Evolutionary conservation across 64 coral and sea anemone species (phyloP).

Genomic region (Astreopora myriophthalma): DNA sequence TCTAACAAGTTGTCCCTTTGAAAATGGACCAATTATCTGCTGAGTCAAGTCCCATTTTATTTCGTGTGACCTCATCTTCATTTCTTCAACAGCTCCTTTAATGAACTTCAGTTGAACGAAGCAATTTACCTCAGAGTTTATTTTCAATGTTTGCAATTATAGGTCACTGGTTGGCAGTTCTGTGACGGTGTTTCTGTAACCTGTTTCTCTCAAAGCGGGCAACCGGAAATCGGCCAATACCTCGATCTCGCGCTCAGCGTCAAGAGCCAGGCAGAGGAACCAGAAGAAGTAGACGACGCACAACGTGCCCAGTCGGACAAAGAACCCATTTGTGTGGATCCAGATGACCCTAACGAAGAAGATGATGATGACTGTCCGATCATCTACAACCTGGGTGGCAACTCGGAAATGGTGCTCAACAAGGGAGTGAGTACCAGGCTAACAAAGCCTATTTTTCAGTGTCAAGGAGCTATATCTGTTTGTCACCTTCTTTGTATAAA

Average conservation of each 20-base stretch:
- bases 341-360: neutral
- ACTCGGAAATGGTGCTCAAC: conserved; percentile 23
- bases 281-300: neutral
- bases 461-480: no score
- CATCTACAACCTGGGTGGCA: conserved; percentile 13
- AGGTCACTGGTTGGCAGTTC: conserved; percentile 15
- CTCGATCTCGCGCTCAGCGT: neutral
- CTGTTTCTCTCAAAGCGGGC: neutral
- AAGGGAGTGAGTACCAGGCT: conserved; percentile 5
- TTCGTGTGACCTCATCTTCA: no score
- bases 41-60: no score
- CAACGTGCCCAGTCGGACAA: neutral
- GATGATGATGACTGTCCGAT: conserved; percentile 15
- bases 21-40: no score
- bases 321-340: neutral
- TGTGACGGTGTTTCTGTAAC: neutral
- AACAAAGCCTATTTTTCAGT: no score
- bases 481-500: no score
- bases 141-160: neutral
- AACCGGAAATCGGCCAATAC: neutral
- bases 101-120: no score
- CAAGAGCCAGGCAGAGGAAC: conserved; percentile 2
- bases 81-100: no score
- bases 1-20: no score
- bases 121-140: no score